A percentile compares a stretch with the other conserved stretches of the same genome.
Conservation (phyloP, 92 coral and sea anemone genomes). For the Parazoanthus darwini region DNA sequence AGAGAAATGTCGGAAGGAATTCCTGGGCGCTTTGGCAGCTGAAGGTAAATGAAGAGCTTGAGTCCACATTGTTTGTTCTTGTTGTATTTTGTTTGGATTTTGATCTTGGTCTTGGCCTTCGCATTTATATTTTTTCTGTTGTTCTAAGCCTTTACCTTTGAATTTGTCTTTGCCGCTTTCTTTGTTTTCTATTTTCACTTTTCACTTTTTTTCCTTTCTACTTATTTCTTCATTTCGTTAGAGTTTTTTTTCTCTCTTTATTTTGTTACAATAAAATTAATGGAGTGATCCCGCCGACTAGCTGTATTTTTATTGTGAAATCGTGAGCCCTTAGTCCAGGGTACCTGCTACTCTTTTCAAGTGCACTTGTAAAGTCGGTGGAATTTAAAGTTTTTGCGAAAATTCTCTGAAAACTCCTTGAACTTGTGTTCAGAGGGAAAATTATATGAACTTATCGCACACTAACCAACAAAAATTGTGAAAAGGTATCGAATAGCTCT, state of each 20-base stretch:
- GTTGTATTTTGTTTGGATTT: background rate
- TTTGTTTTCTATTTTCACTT: background rate
- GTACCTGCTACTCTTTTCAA: background rate
- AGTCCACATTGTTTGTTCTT: background rate
- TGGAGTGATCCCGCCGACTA: background rate
- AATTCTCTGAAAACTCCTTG: too few species aligned
- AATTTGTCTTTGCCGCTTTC: background rate
- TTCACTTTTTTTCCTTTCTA: background rate
- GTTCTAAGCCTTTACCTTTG: too few species aligned
- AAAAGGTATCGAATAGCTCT: too few species aligned
- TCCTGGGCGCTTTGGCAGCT: slow-evolving; percentile 83
- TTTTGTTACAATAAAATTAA: background rate
- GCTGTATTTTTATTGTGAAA: background rate
- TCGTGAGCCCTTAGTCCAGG: background rate
- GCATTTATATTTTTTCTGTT: background rate
- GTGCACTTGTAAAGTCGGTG: too few species aligned
- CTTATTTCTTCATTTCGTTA: background rate
- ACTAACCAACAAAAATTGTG: too few species aligned
- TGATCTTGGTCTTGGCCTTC: background rate
- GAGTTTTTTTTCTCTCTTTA: background rate
- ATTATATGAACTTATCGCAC: too few species aligned
- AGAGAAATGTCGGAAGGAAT: slow-evolving; percentile 86
- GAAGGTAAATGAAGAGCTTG: slow-evolving; percentile 62
- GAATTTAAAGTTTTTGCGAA: too few species aligned
- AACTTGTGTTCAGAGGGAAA: too few species aligned